Base-by-base conservation (phyloP, 2,113 vertebrate species). In the Zosterops lateralis region DNA sequence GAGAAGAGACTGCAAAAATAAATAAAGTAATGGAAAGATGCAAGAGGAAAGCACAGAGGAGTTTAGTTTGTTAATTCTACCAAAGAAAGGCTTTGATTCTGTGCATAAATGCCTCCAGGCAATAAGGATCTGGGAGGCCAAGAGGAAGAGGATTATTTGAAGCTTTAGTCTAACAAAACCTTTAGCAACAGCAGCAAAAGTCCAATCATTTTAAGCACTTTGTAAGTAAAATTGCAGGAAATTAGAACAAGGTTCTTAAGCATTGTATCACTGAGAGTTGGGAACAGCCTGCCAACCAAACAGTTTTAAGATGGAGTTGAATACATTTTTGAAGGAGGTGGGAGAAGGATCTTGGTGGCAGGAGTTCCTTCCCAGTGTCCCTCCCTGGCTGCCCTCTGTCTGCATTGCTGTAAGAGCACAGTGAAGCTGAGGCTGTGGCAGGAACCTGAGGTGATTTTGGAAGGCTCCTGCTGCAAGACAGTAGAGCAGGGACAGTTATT, bases 371-470 rank as follows among this genome's bases (percentile, higher is more conserved):
- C 19, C 53, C 14, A 1, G 5, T 45, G 14, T 29, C 26, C 14
- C 17, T 78, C 31, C 29, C 29, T 56, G 47, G 17, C 67, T 82
- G 32, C 29, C 47, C 42, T 24, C 5, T 24, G 40, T 17, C 44
- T 77, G 21, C 51, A 29, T 44, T 51, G 17, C 67, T 75, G 8
- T 17, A 38, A n/a, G 74, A 26, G 10, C 40, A 3, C 5, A 57
- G 48, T 9, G 51, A 36, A 44, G 36, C 5, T 42, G 36, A 47
- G 83, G 12, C 14, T 53, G 32, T 68, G 38, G 64, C 72, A 44
- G 48, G 53, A 68, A 38, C 51, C 74, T 82, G 89, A 47, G 40
- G 70, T 34, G 45, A 25, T 87, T 97, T 96, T 94, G 87, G 57
- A 53, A 78, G 64, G 7, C 28, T 64, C 26, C 68, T 92, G 53